phyloP scores from a whole-genome alignment of 2,797 vertebrate species.

The Hippopotamyrus pictus region DNA sequence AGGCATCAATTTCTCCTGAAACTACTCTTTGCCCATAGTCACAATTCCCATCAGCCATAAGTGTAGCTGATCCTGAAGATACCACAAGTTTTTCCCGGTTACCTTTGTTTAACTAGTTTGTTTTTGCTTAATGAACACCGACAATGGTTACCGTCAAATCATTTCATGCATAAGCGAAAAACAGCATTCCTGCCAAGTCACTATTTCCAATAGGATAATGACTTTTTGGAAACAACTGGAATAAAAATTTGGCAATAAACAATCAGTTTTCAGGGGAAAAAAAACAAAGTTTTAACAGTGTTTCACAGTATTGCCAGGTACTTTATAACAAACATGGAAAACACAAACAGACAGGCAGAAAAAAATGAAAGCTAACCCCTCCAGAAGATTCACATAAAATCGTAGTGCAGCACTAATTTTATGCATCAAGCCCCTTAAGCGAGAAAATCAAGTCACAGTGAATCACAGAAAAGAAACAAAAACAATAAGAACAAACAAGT shows the following conservation, averaged over 20 bases:
- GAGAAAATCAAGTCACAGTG: constrained; percentile 4
- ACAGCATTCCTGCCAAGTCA: not conserved
- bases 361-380: not conserved
- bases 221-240: not conserved
- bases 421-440: not conserved
- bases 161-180: not conserved
- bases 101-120: not conserved
- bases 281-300: not conserved
- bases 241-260: constrained; percentile 7
- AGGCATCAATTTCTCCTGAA: not conserved
- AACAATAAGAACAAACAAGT: not conserved
- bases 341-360: constrained; percentile 13
- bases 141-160: not conserved
- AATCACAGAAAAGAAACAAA: not conserved
- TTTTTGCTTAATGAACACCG: not conserved
- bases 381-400: not conserved
- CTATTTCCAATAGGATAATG: not conserved
- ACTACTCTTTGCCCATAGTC: not conserved
- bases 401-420: not conserved
- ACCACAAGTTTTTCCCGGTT: not conserved
- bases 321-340: constrained; percentile 3
- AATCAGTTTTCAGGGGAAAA: not conserved
- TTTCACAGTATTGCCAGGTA: constrained; percentile 22
- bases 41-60: not conserved
- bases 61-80: not conserved